These are phyloP conservation scores for Sitta carolinensis DNA, from an alignment of 2,797 vertebrate genomes.

Conservation along the genomic window DNA sequence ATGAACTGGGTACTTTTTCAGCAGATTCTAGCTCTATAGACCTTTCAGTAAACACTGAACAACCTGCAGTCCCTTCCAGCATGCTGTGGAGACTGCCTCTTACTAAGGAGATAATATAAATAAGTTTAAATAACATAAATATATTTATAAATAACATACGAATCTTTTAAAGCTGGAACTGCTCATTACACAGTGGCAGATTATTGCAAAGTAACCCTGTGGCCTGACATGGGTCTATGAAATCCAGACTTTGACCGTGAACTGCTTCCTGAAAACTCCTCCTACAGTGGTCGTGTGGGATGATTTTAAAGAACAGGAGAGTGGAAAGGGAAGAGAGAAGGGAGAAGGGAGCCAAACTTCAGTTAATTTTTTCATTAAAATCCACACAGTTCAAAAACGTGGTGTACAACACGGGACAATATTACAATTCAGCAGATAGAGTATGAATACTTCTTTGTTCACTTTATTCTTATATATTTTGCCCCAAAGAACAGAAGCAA, in stretches of 20 bases:
- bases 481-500: slow-evolving; percentile 56
- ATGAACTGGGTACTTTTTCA: background rate
- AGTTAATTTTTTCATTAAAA: slow-evolving; percentile 27
- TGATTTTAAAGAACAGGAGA: background rate
- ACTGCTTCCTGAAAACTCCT: background rate
- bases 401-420: background rate
- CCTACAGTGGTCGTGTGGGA: background rate
- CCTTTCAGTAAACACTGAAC: background rate
- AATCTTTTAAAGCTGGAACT: background rate
- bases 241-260: slow-evolving; percentile 19
- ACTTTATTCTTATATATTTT: slow-evolving; percentile 45
- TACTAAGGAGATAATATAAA: background rate
- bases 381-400: slow-evolving; percentile 13
- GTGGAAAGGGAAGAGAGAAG: background rate
- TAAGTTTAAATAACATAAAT: background rate
- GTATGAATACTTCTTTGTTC: slow-evolving; percentile 56
- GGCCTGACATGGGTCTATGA: background rate
- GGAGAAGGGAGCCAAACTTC: background rate
- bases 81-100: background rate
- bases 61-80: background rate
- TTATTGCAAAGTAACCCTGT: background rate
- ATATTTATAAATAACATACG: background rate
- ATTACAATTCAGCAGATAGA: slow-evolving; percentile 31
- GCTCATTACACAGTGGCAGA: background rate
- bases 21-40: background rate